Percentiles rank a stretch among this genome's conserved stretches.
Evolutionary conservation across 2,113 vertebrate species (phyloP).

Genomic region (Scartelaos histophorus): DNA sequence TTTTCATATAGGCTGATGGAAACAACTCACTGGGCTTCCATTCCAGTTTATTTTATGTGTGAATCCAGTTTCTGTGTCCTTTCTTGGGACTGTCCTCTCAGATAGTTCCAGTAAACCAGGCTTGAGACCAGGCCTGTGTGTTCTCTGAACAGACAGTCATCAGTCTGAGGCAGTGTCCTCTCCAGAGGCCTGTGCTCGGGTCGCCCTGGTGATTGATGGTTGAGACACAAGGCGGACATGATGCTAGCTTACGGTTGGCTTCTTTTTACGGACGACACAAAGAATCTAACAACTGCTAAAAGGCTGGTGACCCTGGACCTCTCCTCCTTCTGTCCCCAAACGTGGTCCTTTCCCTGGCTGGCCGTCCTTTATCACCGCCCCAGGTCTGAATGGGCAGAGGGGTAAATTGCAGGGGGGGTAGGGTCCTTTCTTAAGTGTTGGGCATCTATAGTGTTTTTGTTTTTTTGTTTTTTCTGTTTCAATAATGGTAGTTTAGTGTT

Average conservation of each 20-base stretch:
- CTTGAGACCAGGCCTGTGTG: conserved; percentile 4
- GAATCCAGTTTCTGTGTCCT: conserved; percentile 27
- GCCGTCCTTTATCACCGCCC: conserved; percentile 62
- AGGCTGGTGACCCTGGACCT: conserved; percentile 82
- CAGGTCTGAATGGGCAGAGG: conserved; percentile 80
- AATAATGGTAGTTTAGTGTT: background rate
- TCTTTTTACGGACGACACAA: conserved; percentile 89
- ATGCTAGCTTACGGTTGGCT: conserved; percentile 85
- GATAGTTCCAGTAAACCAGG: background rate
- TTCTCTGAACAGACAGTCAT: background rate
- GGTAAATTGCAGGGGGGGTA: background rate
- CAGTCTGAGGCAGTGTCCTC: conserved; percentile 46
- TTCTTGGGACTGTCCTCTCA: background rate
- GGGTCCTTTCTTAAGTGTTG: background rate
- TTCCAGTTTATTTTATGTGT: conserved; percentile 36
- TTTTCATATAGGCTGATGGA: background rate
- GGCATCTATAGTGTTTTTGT: background rate
- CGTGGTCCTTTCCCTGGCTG: conserved; percentile 51
- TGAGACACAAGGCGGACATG: conserved; percentile 74
- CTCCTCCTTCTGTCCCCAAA: conserved; percentile 70
- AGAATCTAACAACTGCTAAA: conserved; percentile 84
- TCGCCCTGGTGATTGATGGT: conserved; percentile 78
- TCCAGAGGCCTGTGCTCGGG: conserved; percentile 77
- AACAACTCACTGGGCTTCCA: background rate
- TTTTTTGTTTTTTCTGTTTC: background rate